Base-by-base conservation (phyloP, 1,140 invertebrate species). In the Samia ricini region DNA sequence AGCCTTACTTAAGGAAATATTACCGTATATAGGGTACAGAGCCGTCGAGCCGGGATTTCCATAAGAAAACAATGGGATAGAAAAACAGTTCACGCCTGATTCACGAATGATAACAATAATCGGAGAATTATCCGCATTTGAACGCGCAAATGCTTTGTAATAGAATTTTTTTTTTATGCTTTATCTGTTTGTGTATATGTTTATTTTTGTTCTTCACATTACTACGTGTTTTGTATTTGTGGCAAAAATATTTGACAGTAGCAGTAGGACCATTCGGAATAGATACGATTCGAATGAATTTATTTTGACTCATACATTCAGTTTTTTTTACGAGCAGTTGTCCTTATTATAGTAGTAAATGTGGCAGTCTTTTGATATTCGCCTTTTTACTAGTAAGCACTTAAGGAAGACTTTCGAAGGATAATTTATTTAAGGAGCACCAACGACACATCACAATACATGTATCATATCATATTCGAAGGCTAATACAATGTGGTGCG, bases 41-140 rank as follows among this genome's bases (percentile, higher is more conserved):
- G 51, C 20, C 51, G 51, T 21, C 6, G 51, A 42, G 8, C 33
- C 33, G 21, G 55, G 59, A 66, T 66, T 66, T 66, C 48, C 64
- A 66, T 66, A 61, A 61, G 59, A 54, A 66, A 66, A 66, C 64
- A 66, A 61, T 57, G 64, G 60, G 64, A 61, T 61, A 50, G 63
- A 66, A 60, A 65, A 65, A 61, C 62, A 51, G 52, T 61, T 65
- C 50, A 36, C 58, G 61, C 24, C 19, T 61, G 63, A 65, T 65
- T 60, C 63, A 61, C 42, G 33, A 20, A 15, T 18, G 54, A 57
- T 64, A 64, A 59, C 63, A 56, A 60, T 64, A 64, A 64, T 51
- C 33, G 29, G 10, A 19, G 56, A 56, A 56, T 56, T 56, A 33
- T 56, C 48, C 22, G 22, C 20, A 24, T 7, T 23, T 21, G 15